phyloP scores from a whole-genome alignment of 2,888 invertebrate species.

The Eupithecia subumbrata region DNA sequence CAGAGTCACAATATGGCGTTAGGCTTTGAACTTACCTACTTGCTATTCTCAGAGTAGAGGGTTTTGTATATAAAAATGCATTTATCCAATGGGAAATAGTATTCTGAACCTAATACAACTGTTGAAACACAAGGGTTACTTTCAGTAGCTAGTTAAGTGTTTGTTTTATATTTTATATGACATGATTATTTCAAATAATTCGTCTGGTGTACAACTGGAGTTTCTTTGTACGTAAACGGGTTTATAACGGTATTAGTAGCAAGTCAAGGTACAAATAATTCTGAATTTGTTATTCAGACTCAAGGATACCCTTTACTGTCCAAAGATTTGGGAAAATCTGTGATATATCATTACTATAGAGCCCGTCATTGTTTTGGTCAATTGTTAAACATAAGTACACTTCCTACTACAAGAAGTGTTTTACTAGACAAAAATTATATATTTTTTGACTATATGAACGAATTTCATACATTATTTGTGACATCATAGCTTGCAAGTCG shows the following conservation, averaged over 20 bases:
- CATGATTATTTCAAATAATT: constrained; percentile 74
- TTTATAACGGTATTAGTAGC: constrained; percentile 67
- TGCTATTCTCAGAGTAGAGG: constrained; percentile 69
- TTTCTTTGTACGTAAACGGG: constrained; percentile 81
- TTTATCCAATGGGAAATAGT: constrained; percentile 76
- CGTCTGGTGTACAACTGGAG: constrained; percentile 73
- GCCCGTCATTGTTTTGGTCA: constrained; percentile 84
- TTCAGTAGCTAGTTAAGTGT: constrained; percentile 76
- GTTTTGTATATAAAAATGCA: constrained; percentile 79
- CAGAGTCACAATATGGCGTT: constrained; percentile 63
- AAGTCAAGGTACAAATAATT: constrained; percentile 75
- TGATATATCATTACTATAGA: constrained; percentile 81
- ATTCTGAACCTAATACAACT: constrained; percentile 71
- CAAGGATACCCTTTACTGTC: constrained; percentile 77
- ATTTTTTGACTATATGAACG: constrained; percentile 84
- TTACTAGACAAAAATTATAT: constrained; percentile 79
- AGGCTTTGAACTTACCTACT: constrained; percentile 60
- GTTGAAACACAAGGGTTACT: constrained; percentile 70
- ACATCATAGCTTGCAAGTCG: constrained; percentile 77
- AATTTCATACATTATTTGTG: constrained; percentile 75
- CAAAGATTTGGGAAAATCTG: constrained; percentile 84
- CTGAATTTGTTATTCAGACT: constrained; percentile 62
- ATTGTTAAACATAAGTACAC: constrained; percentile 82
- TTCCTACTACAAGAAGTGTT: constrained; percentile 69
- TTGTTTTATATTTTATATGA: constrained; percentile 72